Percentiles rank a stretch among this genome's conserved stretches.
phyloP scores from a whole-genome alignment of 2,888 invertebrate genomes.

The Drosophila sordidula region DNA sequence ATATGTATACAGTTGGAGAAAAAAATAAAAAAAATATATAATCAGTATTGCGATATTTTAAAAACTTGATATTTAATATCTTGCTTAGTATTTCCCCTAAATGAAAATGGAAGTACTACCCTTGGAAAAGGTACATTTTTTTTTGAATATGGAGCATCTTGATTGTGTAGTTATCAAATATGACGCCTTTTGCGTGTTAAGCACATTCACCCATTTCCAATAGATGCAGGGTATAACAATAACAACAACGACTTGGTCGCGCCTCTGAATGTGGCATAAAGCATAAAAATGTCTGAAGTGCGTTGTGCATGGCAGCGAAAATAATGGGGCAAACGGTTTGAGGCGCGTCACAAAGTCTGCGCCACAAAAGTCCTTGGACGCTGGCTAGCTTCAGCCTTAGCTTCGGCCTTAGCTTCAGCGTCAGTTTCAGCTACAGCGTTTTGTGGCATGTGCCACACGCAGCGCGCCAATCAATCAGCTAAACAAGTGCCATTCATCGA shows the following conservation, averaged over 20 bases:
- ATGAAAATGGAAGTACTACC: too few species aligned
- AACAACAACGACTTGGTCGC: slow-evolving; percentile 24
- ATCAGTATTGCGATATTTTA: too few species aligned
- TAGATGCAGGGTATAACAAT: slow-evolving; percentile 11
- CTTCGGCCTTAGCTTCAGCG: background rate
- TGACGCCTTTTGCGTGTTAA: too few species aligned
- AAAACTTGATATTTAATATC: too few species aligned
- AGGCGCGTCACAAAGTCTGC: slow-evolving; percentile 67
- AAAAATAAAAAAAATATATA: too few species aligned
- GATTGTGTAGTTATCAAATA: too few species aligned
- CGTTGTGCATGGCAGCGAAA: slow-evolving; percentile 72
- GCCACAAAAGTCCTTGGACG: slow-evolving; percentile 58
- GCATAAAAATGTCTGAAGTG: slow-evolving; percentile 63
- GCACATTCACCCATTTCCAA: background rate
- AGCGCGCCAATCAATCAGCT: slow-evolving; percentile 71
- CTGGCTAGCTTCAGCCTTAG: background rate
- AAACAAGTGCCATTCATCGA: slow-evolving; percentile 51
- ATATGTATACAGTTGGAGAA: too few species aligned
- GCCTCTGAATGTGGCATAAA: slow-evolving; percentile 57
- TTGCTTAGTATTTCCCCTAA: too few species aligned
- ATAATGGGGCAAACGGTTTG: slow-evolving; percentile 67
- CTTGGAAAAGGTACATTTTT: too few species aligned
- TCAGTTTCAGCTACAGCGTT: slow-evolving; percentile 7
- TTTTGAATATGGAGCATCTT: too few species aligned
- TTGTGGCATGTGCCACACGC: slow-evolving; percentile 69